These are phyloP conservation scores for Eulemur macaco DNA, from an alignment of 2,113 vertebrate species.

Conservation along the genomic window DNA sequence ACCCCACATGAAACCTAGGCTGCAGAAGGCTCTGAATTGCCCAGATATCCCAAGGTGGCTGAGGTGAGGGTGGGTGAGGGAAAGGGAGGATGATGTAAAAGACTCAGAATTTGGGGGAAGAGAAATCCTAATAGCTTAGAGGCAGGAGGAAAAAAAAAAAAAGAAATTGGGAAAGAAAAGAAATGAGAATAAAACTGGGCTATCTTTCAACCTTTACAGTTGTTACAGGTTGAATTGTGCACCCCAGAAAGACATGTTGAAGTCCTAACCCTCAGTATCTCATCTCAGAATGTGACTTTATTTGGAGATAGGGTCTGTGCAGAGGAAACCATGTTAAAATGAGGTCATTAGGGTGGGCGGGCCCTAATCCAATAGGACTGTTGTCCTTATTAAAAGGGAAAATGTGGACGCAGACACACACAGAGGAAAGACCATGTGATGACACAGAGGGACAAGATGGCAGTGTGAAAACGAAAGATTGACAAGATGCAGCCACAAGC, in stretches of 20 bases:
- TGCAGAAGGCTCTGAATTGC: rapidly evolving
- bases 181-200: background rate
- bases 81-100: background rate
- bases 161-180: background rate
- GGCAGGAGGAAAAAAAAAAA: background rate
- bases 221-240: background rate
- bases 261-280: background rate
- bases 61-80: background rate
- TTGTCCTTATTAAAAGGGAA: background rate
- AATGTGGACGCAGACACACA: background rate
- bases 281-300: background rate
- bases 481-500: rapidly evolving
- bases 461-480: background rate
- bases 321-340: background rate
- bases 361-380: background rate
- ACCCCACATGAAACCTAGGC: background rate
- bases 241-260: too few species aligned
- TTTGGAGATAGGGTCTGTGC: background rate
- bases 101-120: background rate
- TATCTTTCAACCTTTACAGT: background rate
- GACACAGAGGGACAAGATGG: background rate
- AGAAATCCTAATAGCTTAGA: background rate
- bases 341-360: background rate
- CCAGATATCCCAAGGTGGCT: background rate
- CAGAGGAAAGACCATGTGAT: background rate